phyloP scores from a whole-genome alignment of 2,797 vertebrate genomes.

The Peromyscus aztecus region DNA sequence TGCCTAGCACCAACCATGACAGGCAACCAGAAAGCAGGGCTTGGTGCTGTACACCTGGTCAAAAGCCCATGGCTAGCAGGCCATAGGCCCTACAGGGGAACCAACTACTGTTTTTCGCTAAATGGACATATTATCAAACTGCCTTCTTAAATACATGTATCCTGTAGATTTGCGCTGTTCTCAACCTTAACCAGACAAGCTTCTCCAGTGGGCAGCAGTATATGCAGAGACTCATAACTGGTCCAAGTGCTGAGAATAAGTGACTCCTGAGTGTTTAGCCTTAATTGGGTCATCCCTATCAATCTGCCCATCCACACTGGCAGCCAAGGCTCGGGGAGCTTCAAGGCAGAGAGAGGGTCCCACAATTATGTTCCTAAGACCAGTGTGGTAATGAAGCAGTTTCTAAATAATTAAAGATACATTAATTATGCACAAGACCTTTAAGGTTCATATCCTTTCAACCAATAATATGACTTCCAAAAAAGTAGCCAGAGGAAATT shows the following conservation, averaged over 20 bases:
- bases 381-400: conserved; percentile 11
- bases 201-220: not conserved
- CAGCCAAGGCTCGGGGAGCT: not conserved
- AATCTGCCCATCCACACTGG: not conserved
- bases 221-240: not conserved
- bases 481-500: conserved; percentile 35
- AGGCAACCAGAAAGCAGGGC: not conserved
- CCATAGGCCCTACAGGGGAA: not conserved
- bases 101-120: not conserved
- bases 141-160: not conserved
- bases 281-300: not conserved
- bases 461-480: conserved; percentile 30
- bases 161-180: not conserved
- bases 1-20: not conserved
- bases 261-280: not conserved
- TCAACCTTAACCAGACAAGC: not conserved
- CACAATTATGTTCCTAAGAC: not conserved
- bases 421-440: conserved; percentile 64
- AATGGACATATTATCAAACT: not conserved
- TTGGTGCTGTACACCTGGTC: not conserved
- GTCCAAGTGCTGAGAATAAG: not conserved
- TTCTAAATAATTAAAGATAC: conserved; percentile 58
- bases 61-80: not conserved
- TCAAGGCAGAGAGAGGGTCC: not conserved
- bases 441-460: conserved; percentile 54